Evolutionary conservation across 2,888 invertebrate genomes (phyloP).

Genomic region (Tetragnatha montana): DNA sequence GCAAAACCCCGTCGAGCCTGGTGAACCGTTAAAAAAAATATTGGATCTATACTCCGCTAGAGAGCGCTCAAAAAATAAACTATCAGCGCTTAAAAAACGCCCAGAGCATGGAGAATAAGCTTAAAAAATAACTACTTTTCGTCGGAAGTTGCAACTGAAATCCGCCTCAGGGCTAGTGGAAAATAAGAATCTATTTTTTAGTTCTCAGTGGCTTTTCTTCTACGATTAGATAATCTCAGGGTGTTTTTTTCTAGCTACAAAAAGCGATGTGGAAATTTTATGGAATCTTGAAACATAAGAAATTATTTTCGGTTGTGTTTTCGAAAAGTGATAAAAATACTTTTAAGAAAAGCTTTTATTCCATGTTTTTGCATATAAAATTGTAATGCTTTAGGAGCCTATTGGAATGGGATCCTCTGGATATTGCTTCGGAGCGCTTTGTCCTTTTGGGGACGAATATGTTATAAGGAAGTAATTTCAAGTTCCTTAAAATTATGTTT

Average conservation of each 20-base stretch:
- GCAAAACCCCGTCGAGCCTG: slow-evolving; percentile 16
- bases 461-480: background rate
- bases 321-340: background rate
- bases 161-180: slow-evolving; percentile 19
- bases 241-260: background rate
- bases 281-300: background rate
- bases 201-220: background rate
- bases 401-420: background rate
- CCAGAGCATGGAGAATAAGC: slow-evolving; percentile 12
- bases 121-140: slow-evolving; percentile 26
- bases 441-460: background rate
- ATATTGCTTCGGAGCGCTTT: background rate
- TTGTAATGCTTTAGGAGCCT: background rate
- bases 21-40: slow-evolving; percentile 45
- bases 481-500: background rate
- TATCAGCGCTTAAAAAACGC: slow-evolving; percentile 29
- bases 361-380: background rate
- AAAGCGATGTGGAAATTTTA: background rate
- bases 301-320: background rate
- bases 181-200: slow-evolving; percentile 23
- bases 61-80: background rate
- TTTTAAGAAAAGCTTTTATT: background rate
- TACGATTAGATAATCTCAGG: background rate
- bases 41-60: slow-evolving; percentile 2
- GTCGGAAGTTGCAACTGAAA: slow-evolving; percentile 14